These are phyloP conservation scores for Leptinotarsa defecta DNA, from an alignment of 1,140 invertebrate species.

Conservation along the genomic window DNA sequence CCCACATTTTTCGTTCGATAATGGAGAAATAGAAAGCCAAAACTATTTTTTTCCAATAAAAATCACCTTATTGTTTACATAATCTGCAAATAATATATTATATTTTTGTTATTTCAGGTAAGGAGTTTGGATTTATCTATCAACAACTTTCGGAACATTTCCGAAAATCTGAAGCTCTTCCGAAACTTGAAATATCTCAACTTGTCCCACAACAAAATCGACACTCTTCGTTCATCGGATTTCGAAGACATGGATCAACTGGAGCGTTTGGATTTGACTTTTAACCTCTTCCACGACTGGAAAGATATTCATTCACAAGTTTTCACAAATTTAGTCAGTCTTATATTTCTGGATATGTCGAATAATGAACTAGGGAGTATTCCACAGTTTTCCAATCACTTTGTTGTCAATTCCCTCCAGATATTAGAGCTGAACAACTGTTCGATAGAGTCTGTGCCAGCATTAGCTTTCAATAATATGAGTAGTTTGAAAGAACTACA, in stretches of 20 bases:
- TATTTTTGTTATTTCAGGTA: conserved; percentile 54
- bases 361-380: conserved; percentile 55
- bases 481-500: conserved; percentile 60
- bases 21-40: too few species aligned
- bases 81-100: too few species aligned
- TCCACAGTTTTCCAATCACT: conserved; percentile 36
- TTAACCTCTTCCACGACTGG: conserved; percentile 62
- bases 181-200: conserved; percentile 60
- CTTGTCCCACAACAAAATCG: conserved; percentile 62
- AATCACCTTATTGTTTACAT: too few species aligned
- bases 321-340: conserved; percentile 44
- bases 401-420: conserved; percentile 36
- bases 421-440: conserved; percentile 52
- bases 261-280: conserved; percentile 60
- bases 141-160: conserved; percentile 59
- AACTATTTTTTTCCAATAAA: too few species aligned
- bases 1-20: too few species aligned
- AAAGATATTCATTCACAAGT: conserved; percentile 52
- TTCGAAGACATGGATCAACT: conserved; percentile 60
- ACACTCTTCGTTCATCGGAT: conserved; percentile 53
- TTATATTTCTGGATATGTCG: conserved; percentile 62
- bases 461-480: conserved; percentile 60
- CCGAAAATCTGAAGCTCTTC: conserved; percentile 55
- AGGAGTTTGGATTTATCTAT: conserved; percentile 44
- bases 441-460: conserved; percentile 59